Conservation (phyloP, 1,140 invertebrate genomes). For the Chironomus tepperi region DNA sequence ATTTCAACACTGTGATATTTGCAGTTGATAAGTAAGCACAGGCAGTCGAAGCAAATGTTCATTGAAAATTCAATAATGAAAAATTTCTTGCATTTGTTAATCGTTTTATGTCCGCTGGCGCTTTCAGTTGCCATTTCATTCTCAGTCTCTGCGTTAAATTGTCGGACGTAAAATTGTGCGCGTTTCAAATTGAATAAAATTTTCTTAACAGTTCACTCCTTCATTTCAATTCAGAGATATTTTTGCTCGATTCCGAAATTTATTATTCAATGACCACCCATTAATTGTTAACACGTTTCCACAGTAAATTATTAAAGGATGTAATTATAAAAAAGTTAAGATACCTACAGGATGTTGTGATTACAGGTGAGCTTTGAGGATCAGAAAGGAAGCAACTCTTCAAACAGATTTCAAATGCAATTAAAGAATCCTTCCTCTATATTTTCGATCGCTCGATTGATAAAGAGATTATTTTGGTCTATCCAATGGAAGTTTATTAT, state of each 20-base stretch:
- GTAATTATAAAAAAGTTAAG: background rate
- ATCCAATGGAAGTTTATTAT: background rate
- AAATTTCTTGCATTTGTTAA: background rate
- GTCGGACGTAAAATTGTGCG: background rate
- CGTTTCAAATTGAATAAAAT: background rate
- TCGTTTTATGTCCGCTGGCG: background rate
- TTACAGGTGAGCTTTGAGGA: background rate
- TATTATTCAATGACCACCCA: conserved; percentile 5
- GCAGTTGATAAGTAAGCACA: background rate
- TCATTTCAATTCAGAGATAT: background rate
- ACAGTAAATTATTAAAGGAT: background rate
- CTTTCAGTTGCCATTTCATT: conserved; percentile 7
- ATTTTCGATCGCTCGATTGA: background rate
- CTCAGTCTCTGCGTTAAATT: background rate
- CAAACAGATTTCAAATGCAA: background rate
- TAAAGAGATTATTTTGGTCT: conserved; percentile 4
- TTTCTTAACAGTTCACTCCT: conserved; percentile 1
- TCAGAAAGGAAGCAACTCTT: background rate
- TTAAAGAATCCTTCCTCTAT: background rate
- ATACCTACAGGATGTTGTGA: background rate
- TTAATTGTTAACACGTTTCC: background rate
- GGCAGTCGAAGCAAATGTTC: background rate
- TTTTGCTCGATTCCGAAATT: background rate
- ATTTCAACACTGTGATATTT: conserved; percentile 14
- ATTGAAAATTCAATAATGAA: background rate